Conservation (phyloP, 2,113 vertebrate genomes). For the Catagonus wagneri region DNA sequence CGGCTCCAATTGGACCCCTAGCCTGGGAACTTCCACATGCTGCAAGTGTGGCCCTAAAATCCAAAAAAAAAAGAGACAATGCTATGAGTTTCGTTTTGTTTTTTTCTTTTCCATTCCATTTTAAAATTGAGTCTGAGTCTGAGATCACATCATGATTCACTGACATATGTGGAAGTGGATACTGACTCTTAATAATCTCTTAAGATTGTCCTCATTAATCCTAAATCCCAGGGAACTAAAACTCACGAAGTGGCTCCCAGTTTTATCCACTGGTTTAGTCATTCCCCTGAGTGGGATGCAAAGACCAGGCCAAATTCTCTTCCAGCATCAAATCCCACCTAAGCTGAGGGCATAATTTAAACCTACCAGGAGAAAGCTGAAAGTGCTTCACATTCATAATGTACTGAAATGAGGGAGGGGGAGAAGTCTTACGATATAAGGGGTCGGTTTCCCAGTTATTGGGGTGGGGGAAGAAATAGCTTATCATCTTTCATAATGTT, state of each 20-base stretch:
- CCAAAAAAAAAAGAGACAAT: not conserved
- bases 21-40: no score
- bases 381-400: not conserved
- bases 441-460: not conserved
- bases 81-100: not conserved
- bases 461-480: not conserved
- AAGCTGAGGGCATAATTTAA: conserved; percentile 16
- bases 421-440: not conserved
- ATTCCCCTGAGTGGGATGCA: not conserved
- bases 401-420: not conserved
- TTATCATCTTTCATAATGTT: not conserved
- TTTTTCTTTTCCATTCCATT: not conserved
- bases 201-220: not conserved
- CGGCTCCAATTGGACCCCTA: no score
- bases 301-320: conserved; percentile 32
- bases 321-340: conserved; percentile 24
- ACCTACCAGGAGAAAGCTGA: conserved; percentile 28
- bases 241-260: conserved; percentile 24
- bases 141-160: not conserved
- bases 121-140: conserved; percentile 6
- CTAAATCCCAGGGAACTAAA: conserved; percentile 51
- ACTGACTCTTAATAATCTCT: not conserved
- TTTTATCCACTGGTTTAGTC: conserved; percentile 26
- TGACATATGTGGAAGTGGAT: not conserved
- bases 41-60: no score